Base-by-base conservation (phyloP, 2,797 vertebrate genomes). In the Ataeniobius toweri region DNA sequence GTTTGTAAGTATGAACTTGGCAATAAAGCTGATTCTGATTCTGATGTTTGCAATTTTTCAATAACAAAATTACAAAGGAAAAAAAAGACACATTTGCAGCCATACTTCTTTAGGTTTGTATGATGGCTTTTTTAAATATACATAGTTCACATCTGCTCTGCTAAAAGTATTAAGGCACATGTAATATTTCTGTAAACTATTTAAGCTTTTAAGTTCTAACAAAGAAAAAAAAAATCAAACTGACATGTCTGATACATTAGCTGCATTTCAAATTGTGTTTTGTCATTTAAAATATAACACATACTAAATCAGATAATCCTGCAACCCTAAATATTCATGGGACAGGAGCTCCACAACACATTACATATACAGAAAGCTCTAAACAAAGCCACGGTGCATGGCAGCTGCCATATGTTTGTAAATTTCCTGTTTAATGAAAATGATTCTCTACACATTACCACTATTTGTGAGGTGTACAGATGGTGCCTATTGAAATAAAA, bases 71-170 rank as follows among this genome's bases (percentile, higher is more conserved):
- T 31, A 31, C 31, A 31, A 31, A 2, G 31, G 31, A 31, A 31
- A 31, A 31, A 31, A 31, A 31, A 31, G 3, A 31, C 2, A 31
- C 31, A 31, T 31, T 31, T 31, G 31, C 31, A 31, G 31, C 31
- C 31, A 31, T 31, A 31, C 31, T 31, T 31, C 31, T 31, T 1
- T 31, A 31, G 31, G 31, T 31, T 31, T 31, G 31, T 31, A 31
- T 31, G 31, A 31, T 31, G 31, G 31, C 31, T 31, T 31, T 31
- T 31, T 31, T 31, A 31, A 31, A 31, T 31, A 31, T 2, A 31
- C 31, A 31, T 31, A 31, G 2, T 87, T 86, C 5, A 87, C 72
- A 88, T 65, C 70, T 61, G 69, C 61, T 82, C 71, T 65, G 79
- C 77, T 58, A 41, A 80, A 63, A 48, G 71, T 48, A 85, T 71